Evolutionary conservation across 2,797 vertebrate genomes (phyloP).

Genomic region (Notolabrus celidotus): DNA sequence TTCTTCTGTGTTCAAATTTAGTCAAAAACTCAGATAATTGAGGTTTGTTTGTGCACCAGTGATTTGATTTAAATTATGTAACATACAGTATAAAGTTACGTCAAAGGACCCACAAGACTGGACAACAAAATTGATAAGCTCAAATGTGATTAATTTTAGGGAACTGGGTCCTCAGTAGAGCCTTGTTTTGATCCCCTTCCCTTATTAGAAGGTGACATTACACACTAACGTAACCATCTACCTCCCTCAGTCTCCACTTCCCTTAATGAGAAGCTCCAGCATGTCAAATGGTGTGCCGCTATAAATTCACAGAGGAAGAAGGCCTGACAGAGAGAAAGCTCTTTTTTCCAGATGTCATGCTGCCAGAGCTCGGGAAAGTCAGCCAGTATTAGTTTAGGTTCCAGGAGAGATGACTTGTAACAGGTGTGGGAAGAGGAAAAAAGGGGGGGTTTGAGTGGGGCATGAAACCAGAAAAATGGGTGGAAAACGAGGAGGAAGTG

Average conservation of each 20-base stretch:
- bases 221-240: conserved; percentile 32
- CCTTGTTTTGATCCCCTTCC: too few species aligned
- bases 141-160: too few species aligned
- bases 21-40: too few species aligned
- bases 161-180: too few species aligned
- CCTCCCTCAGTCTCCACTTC: conserved; percentile 30
- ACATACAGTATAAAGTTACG: too few species aligned
- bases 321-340: conserved; percentile 36
- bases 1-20: too few species aligned
- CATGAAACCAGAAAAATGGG: conserved; percentile 38
- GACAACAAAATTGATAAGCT: too few species aligned
- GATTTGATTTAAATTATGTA: too few species aligned
- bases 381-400: conserved; percentile 68
- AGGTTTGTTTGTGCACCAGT: too few species aligned
- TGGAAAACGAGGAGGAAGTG: conserved; percentile 54
- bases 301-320: conserved; percentile 74
- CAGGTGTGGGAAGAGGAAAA: conserved; percentile 77
- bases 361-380: conserved; percentile 65
- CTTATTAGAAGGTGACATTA: conserved; percentile 45
- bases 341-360: conserved; percentile 83
- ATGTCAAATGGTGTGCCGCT: conserved; percentile 54
- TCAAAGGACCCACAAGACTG: too few species aligned
- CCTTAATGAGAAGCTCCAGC: conserved; percentile 26
- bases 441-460: conserved; percentile 9
- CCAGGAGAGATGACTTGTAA: conserved; percentile 72